phyloP scores from a whole-genome alignment of 2,113 vertebrate genomes.

The Syngnathus floridae region DNA sequence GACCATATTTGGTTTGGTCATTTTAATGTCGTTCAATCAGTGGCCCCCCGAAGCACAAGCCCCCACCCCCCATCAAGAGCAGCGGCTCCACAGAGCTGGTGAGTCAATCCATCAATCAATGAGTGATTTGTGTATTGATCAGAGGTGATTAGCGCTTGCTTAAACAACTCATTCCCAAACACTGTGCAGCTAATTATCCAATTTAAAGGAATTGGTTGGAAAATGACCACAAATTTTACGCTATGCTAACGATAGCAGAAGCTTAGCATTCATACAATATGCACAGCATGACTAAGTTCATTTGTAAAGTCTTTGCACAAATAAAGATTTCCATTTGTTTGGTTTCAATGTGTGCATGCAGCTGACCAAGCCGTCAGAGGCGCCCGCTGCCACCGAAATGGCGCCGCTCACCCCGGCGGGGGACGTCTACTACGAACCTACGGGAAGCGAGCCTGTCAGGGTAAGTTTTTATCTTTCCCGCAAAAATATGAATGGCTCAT shows the following conservation, averaged over 20 bases:
- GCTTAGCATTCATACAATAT: background rate
- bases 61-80: conserved; percentile 75
- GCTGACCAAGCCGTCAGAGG: conserved; percentile 60
- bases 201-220: background rate
- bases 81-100: conserved; percentile 75
- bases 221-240: background rate
- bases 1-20: background rate
- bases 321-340: background rate
- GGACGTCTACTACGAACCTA: conserved; percentile 67
- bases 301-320: background rate
- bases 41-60: conserved; percentile 80
- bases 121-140: conserved; percentile 31
- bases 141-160: conserved; percentile 58
- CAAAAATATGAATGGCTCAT: too few relatives aligned
- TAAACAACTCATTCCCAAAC: conserved; percentile 27
- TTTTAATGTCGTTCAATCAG: conserved; percentile 53
- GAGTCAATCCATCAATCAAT: conserved; percentile 45
- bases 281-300: too few relatives aligned
- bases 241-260: background rate
- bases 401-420: conserved; percentile 52
- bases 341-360: conserved; percentile 21
- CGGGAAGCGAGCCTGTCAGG: conserved; percentile 63
- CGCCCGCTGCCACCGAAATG: conserved; percentile 46
- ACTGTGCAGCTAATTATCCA: conserved; percentile 10
- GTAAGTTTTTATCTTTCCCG: conserved; percentile 35